phyloP scores from a whole-genome alignment of 2,797 vertebrate genomes.

The Ctenosaura bakeri region DNA sequence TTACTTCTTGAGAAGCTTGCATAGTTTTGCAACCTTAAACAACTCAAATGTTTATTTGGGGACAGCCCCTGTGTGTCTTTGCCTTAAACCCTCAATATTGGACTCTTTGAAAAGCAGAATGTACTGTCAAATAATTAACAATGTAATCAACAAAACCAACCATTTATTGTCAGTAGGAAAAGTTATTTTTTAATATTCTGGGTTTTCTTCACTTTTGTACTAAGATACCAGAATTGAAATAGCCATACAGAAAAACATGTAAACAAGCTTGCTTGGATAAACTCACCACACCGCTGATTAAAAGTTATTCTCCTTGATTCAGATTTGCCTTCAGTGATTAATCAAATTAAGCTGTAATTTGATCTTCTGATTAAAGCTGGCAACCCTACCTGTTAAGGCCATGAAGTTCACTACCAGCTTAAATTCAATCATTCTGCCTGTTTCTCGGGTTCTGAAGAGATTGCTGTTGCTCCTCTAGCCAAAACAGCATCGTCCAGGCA shows the following conservation, averaged over 20 bases:
- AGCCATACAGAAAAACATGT: neutral
- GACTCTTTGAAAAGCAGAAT: neutral
- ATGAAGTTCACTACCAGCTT: slow-evolving; percentile 12
- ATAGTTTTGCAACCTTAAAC: no score
- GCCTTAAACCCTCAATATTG: neutral
- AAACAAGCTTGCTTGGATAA: neutral
- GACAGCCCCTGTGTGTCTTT: neutral
- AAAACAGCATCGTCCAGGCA: neutral
- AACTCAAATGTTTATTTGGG: neutral
- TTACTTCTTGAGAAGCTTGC: neutral
- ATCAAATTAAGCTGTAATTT: slow-evolving; percentile 37
- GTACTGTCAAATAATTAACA: neutral
- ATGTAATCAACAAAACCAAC: slow-evolving; percentile 9
- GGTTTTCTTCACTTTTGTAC: neutral
- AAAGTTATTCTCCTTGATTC: slow-evolving; percentile 13
- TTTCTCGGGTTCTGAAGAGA: no score
- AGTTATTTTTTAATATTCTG: neutral
- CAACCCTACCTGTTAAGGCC: slow-evolving; percentile 13
- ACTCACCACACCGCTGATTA: slow-evolving; percentile 12
- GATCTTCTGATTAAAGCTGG: slow-evolving; percentile 32
- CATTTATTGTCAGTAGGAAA: neutral
- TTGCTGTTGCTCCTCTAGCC: neutral
- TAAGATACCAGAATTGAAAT: neutral
- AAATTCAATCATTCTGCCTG: slow-evolving; percentile 9
- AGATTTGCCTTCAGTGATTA: slow-evolving; percentile 3